Base-by-base conservation (phyloP, 1,140 invertebrate genomes). In the Aphelenchoides fujianensis region DNA sequence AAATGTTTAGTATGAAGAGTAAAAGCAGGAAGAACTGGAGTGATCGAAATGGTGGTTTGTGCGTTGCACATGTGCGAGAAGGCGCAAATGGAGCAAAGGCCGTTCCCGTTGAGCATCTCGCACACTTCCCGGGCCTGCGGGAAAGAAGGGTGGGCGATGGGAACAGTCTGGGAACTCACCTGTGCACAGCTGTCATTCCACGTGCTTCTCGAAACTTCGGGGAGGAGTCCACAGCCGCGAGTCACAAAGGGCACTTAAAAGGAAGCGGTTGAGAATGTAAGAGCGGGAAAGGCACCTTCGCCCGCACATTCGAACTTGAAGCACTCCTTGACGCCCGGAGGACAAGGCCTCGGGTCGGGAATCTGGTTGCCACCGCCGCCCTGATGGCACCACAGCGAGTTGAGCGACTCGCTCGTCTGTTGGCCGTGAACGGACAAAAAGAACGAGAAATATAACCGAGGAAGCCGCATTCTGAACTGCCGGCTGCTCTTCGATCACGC, bases 301-400 rank as follows among this genome's bases (percentile, higher is more conserved):
- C 19, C 55, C 34, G 27, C 55, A 59, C 55, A 59, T 19, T 59
- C 55, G 19, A 7, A 59, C 34, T 59, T 59, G 55, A 7, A 59
- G 34, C 55, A 59, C 34, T 59, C 55, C 34, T 5, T 5, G 7
- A 23, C 23, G 55, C 19, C 19, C 28, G 5, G 5, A 16, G 55
- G 5, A 59, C 55, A 59, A 16, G 28, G 5, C 5, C 12, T 32
- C 5, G 55, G 55, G 28, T 59, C 34, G 5, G 5, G 55, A 59
- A 5, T n/a, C n/a, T n/a, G n/a, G n/a, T n/a, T n/a, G n/a, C n/a
- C 27, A 5, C 5, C 55, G 34, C 55, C 23, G 7, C 55, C 55
- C 34, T 59, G 55, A 59, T 7, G 34, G 34, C 55, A 59, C 5
- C 5, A 59, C 23, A 59, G 34, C n/a, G n/a, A n/a, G n/a, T n/a